Evolutionary conservation across 2,797 vertebrate species (phyloP).

Genomic region (Pangasius larnaudii): DNA sequence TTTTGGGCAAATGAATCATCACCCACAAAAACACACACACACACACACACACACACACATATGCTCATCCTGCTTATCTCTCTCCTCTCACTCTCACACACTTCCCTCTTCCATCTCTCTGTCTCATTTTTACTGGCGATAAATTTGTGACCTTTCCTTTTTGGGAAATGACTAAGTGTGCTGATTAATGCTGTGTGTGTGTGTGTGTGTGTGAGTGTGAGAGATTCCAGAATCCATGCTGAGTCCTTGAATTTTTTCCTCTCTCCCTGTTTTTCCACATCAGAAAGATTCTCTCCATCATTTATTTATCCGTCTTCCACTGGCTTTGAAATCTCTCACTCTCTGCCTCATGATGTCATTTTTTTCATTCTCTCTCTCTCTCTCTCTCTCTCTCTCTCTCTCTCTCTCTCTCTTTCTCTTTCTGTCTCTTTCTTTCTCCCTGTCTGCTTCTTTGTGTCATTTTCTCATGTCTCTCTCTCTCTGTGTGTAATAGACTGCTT

Average conservation of each 20-base stretch:
- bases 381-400: neutral
- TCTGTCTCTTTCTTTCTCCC: neutral
- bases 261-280: neutral
- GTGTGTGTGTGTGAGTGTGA: neutral
- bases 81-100: neutral
- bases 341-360: neutral
- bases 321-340: constrained; percentile 1
- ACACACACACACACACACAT: neutral
- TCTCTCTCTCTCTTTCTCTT: neutral
- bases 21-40: neutral
- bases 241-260: neutral
- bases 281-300: constrained; percentile 6
- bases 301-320: constrained; percentile 18
- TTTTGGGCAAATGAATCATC: neutral
- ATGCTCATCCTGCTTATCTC: neutral
- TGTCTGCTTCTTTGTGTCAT: neutral
- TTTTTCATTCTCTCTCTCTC: neutral
- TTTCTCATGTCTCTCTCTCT: neutral
- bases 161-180: constrained; percentile 24
- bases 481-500: neutral
- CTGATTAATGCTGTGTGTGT: neutral
- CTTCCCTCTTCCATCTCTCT: constrained; percentile 10
- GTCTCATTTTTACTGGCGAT: neutral
- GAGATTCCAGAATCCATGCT: neutral
- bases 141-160: neutral